These are phyloP conservation scores for Ceyx cyanopectus DNA, from an alignment of 2,113 vertebrate species.

Conservation along the genomic window DNA sequence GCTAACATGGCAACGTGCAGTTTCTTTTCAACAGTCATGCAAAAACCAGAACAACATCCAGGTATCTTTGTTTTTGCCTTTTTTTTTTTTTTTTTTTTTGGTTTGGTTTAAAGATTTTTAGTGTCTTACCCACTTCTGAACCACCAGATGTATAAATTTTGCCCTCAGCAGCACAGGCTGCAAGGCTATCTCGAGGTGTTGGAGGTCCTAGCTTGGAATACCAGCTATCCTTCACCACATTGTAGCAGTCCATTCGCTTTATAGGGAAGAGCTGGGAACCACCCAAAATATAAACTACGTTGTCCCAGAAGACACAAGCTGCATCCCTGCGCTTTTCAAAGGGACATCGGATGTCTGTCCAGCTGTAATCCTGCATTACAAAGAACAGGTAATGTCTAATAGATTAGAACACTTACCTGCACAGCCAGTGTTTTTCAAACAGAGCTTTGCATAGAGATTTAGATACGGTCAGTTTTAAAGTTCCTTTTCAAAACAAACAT, in stretches of 20 bases:
- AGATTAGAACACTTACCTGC: conserved; percentile 67
- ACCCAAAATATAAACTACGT: conserved; percentile 97
- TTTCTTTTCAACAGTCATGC: conserved; percentile 65
- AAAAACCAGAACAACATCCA: conserved; percentile 44
- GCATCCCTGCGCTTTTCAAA: conserved; percentile 97
- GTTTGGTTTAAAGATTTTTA: conserved; percentile 71
- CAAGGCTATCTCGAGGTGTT: conserved; percentile 94
- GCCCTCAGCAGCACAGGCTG: conserved; percentile 93
- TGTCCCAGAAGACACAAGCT: conserved; percentile 97
- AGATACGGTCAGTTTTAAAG: conserved; percentile 66
- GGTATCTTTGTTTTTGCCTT: conserved; percentile 34
- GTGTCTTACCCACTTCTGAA: conserved; percentile 94
- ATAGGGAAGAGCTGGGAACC: conserved; percentile 98
- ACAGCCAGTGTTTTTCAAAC: conserved; percentile 67
- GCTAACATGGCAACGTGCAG: conserved; percentile 33
- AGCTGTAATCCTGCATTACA: conserved; percentile 90
- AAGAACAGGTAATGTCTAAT: conserved; percentile 65
- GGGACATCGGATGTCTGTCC: conserved; percentile 97
- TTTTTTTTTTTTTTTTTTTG: neutral
- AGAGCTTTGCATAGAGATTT: conserved; percentile 65
- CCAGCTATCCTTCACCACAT: conserved; percentile 98
- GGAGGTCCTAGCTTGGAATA: conserved; percentile 97
- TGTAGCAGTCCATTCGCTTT: conserved; percentile 99
- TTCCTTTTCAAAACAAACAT: conserved; percentile 72
- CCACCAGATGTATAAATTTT: conserved; percentile 98